These are phyloP conservation scores for Vulpes vulpes DNA, from an alignment of 2,113 vertebrate genomes.

Conservation along the genomic window DNA sequence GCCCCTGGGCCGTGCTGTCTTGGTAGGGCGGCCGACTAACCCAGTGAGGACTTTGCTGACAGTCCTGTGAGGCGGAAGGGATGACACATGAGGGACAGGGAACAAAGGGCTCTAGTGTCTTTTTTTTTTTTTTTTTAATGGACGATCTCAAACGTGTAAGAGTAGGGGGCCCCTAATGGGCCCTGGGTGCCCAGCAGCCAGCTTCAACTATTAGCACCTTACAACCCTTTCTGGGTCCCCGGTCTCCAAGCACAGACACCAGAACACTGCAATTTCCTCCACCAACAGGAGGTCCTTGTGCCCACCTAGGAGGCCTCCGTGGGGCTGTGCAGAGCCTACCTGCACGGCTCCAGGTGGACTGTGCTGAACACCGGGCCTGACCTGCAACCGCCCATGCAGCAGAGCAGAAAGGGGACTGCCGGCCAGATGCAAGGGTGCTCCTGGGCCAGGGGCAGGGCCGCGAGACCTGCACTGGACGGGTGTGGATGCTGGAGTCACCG, in stretches of 20 bases:
- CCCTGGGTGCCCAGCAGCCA: not conserved
- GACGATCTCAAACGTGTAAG: not conserved
- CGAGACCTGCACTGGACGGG: fast-evolving
- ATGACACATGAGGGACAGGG: not conserved
- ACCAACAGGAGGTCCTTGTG: not conserved
- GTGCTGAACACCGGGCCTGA: not conserved
- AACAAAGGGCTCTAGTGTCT: not conserved
- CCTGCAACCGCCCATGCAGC: not conserved
- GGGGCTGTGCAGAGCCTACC: not conserved
- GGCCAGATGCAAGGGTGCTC: not conserved
- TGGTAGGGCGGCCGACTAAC: not conserved
- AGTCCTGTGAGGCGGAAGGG: not conserved
- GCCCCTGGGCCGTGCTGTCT: not conserved
- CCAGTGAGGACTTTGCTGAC: not conserved
- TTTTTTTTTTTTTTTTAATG: not conserved
- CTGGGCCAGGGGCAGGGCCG: fast-evolving
- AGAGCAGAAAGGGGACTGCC: not conserved
- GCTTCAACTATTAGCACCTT: not conserved
- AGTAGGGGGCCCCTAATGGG: not conserved
- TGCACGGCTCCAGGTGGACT: not conserved
- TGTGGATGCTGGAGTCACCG: not conserved
- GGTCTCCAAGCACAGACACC: not conserved
- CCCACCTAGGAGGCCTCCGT: not conserved
- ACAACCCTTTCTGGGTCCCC: not conserved
- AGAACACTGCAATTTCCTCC: not conserved